Evolutionary conservation across 2,888 invertebrate species (phyloP).

Genomic region (Macaria notata): DNA sequence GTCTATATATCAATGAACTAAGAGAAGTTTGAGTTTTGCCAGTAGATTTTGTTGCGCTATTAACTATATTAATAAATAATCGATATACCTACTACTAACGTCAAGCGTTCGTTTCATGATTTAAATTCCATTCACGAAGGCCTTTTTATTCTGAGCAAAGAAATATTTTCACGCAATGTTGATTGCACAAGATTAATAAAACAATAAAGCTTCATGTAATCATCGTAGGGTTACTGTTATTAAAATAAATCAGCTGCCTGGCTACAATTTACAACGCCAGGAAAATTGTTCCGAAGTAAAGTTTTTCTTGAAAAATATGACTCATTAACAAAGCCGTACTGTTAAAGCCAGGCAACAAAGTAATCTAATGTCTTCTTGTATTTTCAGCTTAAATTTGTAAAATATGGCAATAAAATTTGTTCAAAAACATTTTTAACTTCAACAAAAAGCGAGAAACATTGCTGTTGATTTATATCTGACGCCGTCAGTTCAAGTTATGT

Average conservation of each 20-base stretch:
- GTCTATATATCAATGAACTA: no score
- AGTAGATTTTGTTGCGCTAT: no score
- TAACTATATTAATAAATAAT: no score
- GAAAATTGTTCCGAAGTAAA: background rate
- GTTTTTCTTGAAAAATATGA: no score
- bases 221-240: background rate
- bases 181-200: constrained; percentile 5
- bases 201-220: constrained; percentile 8
- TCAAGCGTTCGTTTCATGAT: no score
- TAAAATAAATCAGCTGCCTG: constrained; percentile 10
- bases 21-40: no score
- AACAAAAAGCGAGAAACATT: constrained; percentile 60
- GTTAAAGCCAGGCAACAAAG: no score
- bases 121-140: no score
- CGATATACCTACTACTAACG: no score
- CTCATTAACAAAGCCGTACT: no score
- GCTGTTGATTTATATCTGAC: constrained; percentile 71
- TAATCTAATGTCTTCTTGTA: constrained; percentile 33
- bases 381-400: constrained; percentile 59
- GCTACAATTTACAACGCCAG: constrained; percentile 4
- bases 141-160: no score
- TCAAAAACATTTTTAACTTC: constrained; percentile 52
- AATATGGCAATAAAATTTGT: constrained; percentile 62
- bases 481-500: constrained; percentile 62
- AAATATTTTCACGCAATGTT: constrained; percentile 6